Base-by-base conservation (phyloP, 2,888 invertebrate genomes). In the Epirrita christyi region DNA sequence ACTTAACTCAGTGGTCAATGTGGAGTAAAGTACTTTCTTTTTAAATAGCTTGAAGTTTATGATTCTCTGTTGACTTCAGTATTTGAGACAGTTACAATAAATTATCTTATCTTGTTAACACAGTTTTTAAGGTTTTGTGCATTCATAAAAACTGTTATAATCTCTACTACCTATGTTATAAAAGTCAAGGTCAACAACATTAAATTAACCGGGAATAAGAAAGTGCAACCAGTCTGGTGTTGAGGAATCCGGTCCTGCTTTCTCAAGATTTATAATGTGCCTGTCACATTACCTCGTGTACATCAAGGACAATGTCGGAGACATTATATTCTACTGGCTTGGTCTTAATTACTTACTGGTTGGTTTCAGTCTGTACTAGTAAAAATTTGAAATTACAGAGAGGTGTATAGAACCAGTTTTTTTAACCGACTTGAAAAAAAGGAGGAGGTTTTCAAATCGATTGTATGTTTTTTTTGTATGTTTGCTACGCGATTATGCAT, bases 161-260 rank as follows among this genome's bases (percentile, higher is more conserved):
- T 36, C 50, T 37, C 28, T 43, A 48, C 9, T 41, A 48, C 34
- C 54, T 36, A 29, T 21, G 28, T 15, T 36, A 47, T 47, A 47
- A 34, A 48, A 44, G 49, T 50, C 55, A 56, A 59, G 59, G 59
- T 55, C 9, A 47, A 9, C 1, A 32, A 27, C 45, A 60, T 48
- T 46, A 48, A 55, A 50, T 40, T 56, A 21, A 44, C 10, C 40
- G 29, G 53, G 44, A 52, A 54, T 61, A 47, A 46, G 66, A 66
- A 66, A 66, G 64, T 60, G 53, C 53, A 42, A 28, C 56, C 55
- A 53, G 50, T 41, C 34, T 51, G 21, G 21, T 4, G 21, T 21
- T 21, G 9, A 27, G 58, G 64, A 62, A 65, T 64, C 62, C 64
- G 56, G 64, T 58, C 57, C 59, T 50, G 62, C 66, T 66, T 64